Percentiles rank a stretch among this genome's conserved stretches.
Conservation (phyloP, 2,888 invertebrate species). For the Aphrophora alni region DNA sequence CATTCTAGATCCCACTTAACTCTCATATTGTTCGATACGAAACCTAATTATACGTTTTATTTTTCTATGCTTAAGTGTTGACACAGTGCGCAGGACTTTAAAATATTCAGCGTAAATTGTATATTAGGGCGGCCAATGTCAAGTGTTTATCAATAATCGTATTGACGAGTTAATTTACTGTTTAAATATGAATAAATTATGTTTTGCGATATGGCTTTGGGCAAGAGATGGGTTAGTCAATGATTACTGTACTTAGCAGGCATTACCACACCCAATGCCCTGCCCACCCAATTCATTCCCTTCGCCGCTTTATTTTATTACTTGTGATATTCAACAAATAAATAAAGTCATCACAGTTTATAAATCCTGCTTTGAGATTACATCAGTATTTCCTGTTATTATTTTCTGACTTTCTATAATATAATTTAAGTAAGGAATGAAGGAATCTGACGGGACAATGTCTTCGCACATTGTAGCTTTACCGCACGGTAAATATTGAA, state of each 20-base stretch:
- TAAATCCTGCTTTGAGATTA: background rate
- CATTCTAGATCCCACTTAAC: no score
- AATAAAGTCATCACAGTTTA: background rate
- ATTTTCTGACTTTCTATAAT: no score
- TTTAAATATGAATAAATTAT: conserved; percentile 39
- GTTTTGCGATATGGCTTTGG: conserved; percentile 38
- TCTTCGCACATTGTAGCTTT: no score
- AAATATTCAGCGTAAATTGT: conserved; percentile 37
- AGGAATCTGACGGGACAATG: no score
- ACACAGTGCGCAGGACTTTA: background rate
- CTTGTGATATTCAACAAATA: background rate
- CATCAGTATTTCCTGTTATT: no score
- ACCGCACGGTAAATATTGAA: no score
- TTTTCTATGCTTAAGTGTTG: no score
- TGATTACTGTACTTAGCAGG: conserved; percentile 33
- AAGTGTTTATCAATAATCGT: no score
- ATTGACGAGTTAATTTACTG: conserved; percentile 35
- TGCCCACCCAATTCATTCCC: no score
- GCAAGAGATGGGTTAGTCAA: background rate
- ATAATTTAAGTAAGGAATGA: no score
- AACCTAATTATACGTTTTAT: no score
- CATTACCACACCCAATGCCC: conserved; percentile 31
- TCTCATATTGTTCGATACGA: no score
- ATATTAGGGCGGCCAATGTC: background rate
- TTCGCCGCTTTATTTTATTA: background rate